These are phyloP conservation scores for Cylindroiulus punctatus DNA, from an alignment of 2,888 invertebrate genomes.

Conservation along the genomic window DNA sequence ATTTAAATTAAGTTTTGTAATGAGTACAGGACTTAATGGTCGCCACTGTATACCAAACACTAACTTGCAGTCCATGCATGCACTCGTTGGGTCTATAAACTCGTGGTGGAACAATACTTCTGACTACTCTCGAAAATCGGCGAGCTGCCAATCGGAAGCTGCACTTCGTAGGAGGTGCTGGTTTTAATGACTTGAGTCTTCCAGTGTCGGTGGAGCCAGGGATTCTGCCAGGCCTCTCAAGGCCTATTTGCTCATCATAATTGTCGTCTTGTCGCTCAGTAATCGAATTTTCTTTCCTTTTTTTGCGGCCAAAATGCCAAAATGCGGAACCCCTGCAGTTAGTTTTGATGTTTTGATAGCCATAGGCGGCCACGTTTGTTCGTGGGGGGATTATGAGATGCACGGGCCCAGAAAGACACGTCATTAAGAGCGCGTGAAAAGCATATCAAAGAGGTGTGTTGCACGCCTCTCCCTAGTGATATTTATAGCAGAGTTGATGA, in stretches of 20 bases:
- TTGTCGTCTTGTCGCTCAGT: conserved; percentile 25
- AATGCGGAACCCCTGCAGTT: neutral
- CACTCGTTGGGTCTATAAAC: too few species aligned
- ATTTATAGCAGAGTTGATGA: conserved; percentile 19
- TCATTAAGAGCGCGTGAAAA: conserved; percentile 10
- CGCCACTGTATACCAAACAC: too few species aligned
- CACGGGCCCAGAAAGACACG: neutral
- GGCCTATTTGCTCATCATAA: conserved; percentile 19
- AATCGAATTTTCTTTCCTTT: conserved; percentile 15
- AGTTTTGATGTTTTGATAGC: neutral
- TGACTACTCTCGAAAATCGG: neutral
- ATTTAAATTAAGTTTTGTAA: too few species aligned
- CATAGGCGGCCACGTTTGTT: neutral
- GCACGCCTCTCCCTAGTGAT: neutral
- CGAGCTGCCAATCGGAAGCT: neutral
- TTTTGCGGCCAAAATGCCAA: neutral
- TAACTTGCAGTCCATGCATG: too few species aligned
- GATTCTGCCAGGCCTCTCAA: neutral
- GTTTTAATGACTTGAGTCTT: neutral
- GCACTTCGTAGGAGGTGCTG: neutral
- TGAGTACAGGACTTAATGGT: too few species aligned
- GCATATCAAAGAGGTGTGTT: conserved; percentile 23
- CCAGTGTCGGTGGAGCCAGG: neutral
- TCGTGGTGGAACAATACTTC: neutral
- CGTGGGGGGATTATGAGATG: neutral